Percentiles rank a stretch among this genome's conserved stretches.
phyloP scores from a whole-genome alignment of 2,888 invertebrate genomes.

The Tenthredo distinguenda region DNA sequence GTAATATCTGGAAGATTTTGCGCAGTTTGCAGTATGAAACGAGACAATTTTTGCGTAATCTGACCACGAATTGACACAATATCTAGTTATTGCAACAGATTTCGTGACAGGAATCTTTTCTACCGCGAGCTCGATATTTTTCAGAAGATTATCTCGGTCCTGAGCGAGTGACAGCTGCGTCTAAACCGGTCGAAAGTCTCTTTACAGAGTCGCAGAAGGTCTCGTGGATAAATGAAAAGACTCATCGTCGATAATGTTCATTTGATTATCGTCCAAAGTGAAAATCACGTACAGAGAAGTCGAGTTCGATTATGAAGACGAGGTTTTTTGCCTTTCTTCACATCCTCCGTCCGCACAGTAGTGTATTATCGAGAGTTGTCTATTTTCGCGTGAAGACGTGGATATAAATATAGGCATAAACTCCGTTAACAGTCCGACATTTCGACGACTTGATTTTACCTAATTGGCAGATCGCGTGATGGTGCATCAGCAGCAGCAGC shows the following conservation, averaged over 20 bases:
- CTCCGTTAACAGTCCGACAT: conserved; percentile 38
- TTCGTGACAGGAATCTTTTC: background rate
- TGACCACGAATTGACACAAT: background rate
- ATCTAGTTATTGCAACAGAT: background rate
- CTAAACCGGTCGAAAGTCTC: background rate
- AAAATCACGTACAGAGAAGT: background rate
- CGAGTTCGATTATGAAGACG: background rate
- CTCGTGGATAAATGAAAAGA: background rate
- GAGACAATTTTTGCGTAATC: background rate
- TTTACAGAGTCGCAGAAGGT: background rate
- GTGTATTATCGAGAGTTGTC: background rate
- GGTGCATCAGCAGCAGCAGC: background rate
- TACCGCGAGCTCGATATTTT: background rate
- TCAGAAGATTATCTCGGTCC: background rate
- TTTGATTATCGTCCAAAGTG: background rate
- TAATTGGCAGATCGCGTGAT: conserved; percentile 47
- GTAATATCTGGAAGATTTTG: background rate
- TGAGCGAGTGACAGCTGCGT: background rate
- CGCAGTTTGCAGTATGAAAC: background rate
- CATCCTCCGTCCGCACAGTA: background rate
- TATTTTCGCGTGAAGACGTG: background rate
- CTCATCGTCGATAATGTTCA: background rate
- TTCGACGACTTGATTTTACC: conserved; percentile 45
- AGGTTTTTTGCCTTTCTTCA: background rate
- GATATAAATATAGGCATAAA: background rate